Percentiles rank a stretch among this genome's conserved stretches.
These are phyloP conservation scores for Desoria tigrina DNA, from an alignment of 2,888 invertebrate species.

Conservation along the genomic window DNA sequence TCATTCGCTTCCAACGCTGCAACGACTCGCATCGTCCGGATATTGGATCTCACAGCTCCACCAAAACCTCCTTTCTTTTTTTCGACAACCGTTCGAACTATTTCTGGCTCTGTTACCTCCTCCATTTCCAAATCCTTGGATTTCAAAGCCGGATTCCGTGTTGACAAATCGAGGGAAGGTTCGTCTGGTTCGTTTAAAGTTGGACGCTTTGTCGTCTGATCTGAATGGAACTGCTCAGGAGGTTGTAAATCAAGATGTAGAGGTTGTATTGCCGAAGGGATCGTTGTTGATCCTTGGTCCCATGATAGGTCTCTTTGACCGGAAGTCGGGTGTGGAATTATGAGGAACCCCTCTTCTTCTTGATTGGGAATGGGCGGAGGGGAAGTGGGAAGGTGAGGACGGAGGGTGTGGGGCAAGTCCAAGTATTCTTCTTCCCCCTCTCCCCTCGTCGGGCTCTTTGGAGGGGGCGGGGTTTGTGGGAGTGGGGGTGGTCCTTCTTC, in stretches of 20 bases:
- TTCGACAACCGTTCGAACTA: not conserved
- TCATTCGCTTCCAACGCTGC: constrained; percentile 12
- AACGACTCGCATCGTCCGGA: constrained; percentile 1
- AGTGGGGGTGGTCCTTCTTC: constrained; percentile 11
- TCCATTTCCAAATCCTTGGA: constrained; percentile 13
- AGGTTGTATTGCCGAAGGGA: too few relatives aligned
- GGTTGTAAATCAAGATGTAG: too few relatives aligned
- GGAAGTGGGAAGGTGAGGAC: too few relatives aligned
- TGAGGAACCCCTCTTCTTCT: too few relatives aligned
- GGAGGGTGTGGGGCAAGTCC: too few relatives aligned
- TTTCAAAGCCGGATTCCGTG: constrained; percentile 12
- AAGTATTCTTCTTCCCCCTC: too few relatives aligned
- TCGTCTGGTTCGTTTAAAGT: too few relatives aligned
- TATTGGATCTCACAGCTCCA: not conserved
- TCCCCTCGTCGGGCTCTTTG: constrained; percentile 26
- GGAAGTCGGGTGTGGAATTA: too few relatives aligned
- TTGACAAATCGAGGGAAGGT: not conserved
- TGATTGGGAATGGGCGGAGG: constrained; percentile 6
- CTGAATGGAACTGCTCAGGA: too few relatives aligned
- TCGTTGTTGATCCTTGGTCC: too few relatives aligned
- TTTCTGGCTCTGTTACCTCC: not conserved
- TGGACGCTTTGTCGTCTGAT: too few relatives aligned
- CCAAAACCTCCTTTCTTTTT: not conserved
- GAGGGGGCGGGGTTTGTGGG: constrained; percentile 36
- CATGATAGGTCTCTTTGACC: too few relatives aligned